Base-by-base conservation (phyloP, 1,140 invertebrate species). In the Drosophila insularis region DNA sequence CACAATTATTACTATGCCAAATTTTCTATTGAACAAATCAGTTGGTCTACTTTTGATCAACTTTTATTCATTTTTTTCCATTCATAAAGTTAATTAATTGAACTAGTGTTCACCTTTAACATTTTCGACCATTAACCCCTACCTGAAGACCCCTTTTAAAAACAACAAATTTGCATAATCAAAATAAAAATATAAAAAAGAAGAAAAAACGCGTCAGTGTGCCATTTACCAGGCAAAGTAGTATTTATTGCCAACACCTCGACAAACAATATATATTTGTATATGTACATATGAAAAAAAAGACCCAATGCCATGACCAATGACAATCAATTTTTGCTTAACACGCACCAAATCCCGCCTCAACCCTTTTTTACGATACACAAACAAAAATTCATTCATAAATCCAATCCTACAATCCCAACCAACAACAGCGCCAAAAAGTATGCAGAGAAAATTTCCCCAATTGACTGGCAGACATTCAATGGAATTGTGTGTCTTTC, bases 361-460 rank as follows among this genome's bases (percentile, higher is more conserved):
- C 63, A 70, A 81, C 70, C 63, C 68, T 78, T 81, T 62, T 59
- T 65, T 50, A 58, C 37, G 63, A 19, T 58, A 32, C 37, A 69
- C 32, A 62, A 23, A 55, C 35, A 54, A 43, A 60, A 71, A 68
- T 87, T 87, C 82, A 87, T 87, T 87, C 82, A 87, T 89, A 87
- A 87, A 89, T 73, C 55, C 63, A 89, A 82, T 71, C 35, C 35
- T 61, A 50, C 35, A 63, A 62, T 14, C 6, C n/a, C n/a, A 46
- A 8, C 43, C 53, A 50, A 35, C 67, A 43, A 37, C 67, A 68
- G 81, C 71, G 71, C 55, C 56, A 14, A 63, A 64, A 72, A 71
- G 63, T 79, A 65, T 67, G 64, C 84, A 46, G 82, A 87, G 82
- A 66, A 71, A 71, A 87, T 89, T 82, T 87, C 82, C 82, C 84